Base-by-base conservation (phyloP, 2,797 vertebrate genomes). In the Myotis pilosus region DNA sequence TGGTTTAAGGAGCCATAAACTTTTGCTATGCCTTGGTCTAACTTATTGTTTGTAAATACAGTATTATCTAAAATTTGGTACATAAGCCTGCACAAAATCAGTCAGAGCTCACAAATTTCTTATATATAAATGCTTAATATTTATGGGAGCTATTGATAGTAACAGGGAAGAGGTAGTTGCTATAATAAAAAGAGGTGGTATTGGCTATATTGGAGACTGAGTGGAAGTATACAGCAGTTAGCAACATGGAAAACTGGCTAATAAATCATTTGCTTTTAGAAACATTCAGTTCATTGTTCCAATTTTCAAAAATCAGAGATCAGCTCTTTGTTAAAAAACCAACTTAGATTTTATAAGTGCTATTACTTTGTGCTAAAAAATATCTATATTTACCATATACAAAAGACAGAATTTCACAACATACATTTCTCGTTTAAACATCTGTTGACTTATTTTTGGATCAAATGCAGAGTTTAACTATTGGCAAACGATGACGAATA, bases 371-470 rank as follows among this genome's bases (percentile, higher is more conserved):
- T 23, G 17, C 20, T 94, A 94, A 71, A 91, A 79, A 92, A 79
- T 87, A 44, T 41, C 66, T 76, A 28, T 66, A 17, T 78, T 94
- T 95, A 94, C 30, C 86, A 92, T 72, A 84, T 74, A 93, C 28
- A 88, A 92, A 89, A 79, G 62, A 87, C 30, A 94, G 68, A 81
- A 89, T 95, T 95, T 95, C 75, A 82, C 44, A 93, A 91, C 62
- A 95, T 25, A 51, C 22, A 91, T 75, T 92, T 91, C 92, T 95
- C 25, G 81, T 96, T 95, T 94, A 95, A 92, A 94, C 76, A 96
- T 93, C 71, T 97, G 53, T 72, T 94, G 87, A 94, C 79, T 92
- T 94, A 94, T 76, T 95, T 94, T 60, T 87, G 87, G 75, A 94
- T 94, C 83, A 96, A 95, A 78, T 92, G 71, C 11, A 92, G n/a